phyloP scores from a whole-genome alignment of 1,140 invertebrate species.

The Heliconius hewitsoni region DNA sequence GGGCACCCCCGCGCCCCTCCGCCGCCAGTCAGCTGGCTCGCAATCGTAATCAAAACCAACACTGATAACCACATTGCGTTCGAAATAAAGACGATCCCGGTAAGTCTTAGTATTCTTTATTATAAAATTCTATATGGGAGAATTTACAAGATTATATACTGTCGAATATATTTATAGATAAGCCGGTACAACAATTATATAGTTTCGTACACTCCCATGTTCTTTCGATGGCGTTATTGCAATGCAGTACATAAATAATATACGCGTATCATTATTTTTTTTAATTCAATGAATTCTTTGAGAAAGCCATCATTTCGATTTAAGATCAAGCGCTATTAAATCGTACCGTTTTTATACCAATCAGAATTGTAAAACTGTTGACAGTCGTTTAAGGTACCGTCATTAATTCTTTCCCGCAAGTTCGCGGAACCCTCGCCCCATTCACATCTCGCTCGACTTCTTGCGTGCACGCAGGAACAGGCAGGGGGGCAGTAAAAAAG shows the following conservation, averaged over 20 bases:
- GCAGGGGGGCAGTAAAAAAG: slow-evolving; percentile 32
- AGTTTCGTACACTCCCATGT: too few relatives aligned
- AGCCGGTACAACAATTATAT: too few relatives aligned
- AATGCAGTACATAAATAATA: neutral
- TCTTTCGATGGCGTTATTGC: neutral
- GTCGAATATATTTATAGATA: neutral
- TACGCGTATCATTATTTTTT: neutral
- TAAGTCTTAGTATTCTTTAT: slow-evolving; percentile 29
- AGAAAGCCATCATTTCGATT: neutral
- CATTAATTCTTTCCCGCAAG: slow-evolving; percentile 17
- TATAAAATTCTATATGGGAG: neutral
- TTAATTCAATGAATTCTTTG: neutral
- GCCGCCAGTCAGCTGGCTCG: slow-evolving; percentile 23
- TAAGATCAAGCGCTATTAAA: slow-evolving; percentile 4
- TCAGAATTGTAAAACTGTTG: slow-evolving; percentile 15
- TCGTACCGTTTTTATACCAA: neutral
- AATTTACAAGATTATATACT: neutral
- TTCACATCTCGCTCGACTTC: slow-evolving; percentile 23
- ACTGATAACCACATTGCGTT: slow-evolving; percentile 48
- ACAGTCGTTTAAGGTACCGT: slow-evolving; percentile 15
- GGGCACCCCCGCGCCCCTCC: neutral
- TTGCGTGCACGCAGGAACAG: slow-evolving; percentile 22
- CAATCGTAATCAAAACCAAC: slow-evolving; percentile 43
- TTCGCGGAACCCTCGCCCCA: slow-evolving; percentile 21
- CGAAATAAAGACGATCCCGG: slow-evolving; percentile 33